These are phyloP conservation scores for Falco cherrug DNA, from an alignment of 2,797 vertebrate genomes.

Conservation along the genomic window DNA sequence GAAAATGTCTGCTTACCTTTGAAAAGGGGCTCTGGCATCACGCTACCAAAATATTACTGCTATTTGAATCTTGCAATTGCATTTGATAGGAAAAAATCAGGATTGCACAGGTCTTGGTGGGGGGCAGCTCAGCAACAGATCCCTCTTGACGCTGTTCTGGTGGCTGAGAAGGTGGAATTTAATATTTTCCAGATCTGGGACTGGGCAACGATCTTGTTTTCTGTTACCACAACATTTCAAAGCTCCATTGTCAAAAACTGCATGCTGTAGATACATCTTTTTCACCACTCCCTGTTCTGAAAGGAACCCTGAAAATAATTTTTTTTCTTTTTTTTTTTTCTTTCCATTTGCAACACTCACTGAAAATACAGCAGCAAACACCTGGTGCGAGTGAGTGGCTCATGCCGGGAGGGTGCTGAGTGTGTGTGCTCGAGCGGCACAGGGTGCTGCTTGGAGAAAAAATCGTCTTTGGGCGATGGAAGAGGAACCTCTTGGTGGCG, in stretches of 20 bases:
- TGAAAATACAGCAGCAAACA: neutral
- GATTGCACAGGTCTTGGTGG: neutral
- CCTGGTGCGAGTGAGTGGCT: neutral
- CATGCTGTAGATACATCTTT: neutral
- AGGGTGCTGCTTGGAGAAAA: neutral
- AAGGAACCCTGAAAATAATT: neutral
- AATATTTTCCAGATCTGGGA: conserved; percentile 18
- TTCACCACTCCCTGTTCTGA: neutral
- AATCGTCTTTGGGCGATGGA: neutral
- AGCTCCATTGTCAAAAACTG: neutral
- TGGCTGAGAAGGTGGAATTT: conserved; percentile 54
- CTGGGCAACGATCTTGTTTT: neutral
- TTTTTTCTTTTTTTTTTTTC: neutral
- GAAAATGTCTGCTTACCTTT: neutral
- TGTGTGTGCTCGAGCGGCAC: accelerated
- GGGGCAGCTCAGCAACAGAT: conserved; percentile 10
- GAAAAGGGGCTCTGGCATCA: neutral
- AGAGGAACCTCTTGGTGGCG: conserved; percentile 23
- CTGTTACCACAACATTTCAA: neutral
- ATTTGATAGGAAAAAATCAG: neutral
- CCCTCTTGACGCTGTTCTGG: neutral
- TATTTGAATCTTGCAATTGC: neutral
- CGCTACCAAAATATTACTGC: neutral
- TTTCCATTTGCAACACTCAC: neutral
- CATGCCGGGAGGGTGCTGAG: accelerated